Evolutionary conservation across 1,140 invertebrate species (phyloP).

Genomic region (Fopius arisanus): DNA sequence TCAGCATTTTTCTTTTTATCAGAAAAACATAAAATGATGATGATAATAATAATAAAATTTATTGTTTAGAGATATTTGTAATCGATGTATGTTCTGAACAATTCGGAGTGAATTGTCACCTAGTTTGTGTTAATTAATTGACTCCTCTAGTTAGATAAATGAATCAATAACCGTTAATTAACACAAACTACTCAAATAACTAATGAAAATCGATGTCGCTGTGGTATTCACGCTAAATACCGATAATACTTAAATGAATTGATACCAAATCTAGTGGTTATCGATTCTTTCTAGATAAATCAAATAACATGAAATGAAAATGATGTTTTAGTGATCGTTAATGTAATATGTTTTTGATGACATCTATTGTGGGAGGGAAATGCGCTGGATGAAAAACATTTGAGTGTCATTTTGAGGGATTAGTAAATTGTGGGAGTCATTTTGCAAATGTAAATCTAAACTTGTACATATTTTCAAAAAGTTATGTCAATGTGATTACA

Average conservation of each 20-base stretch:
- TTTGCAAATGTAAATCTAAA: too few relatives aligned
- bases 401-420: too few relatives aligned
- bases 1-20: background rate
- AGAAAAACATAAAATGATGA: background rate
- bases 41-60: background rate
- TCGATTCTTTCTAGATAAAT: background rate
- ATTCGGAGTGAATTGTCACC: background rate
- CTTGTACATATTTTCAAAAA: too few relatives aligned
- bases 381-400: background rate
- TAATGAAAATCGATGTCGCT: background rate
- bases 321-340: background rate
- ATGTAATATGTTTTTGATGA: background rate
- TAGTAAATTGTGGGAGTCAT: too few relatives aligned
- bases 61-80: background rate
- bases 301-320: background rate
- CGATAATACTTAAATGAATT: background rate
- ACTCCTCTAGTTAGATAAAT: background rate
- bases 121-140: conserved; percentile 8
- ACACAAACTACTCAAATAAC: background rate
- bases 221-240: conserved; percentile 1
- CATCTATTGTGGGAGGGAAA: background rate
- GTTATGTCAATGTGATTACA: too few relatives aligned
- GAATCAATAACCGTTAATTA: background rate
- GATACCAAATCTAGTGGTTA: background rate
- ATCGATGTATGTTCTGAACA: background rate